Evolutionary conservation across 1,140 invertebrate genomes (phyloP), one percentile per base, ranked within the genome.

Genomic region (Saccostrea cuccullata): DNA sequence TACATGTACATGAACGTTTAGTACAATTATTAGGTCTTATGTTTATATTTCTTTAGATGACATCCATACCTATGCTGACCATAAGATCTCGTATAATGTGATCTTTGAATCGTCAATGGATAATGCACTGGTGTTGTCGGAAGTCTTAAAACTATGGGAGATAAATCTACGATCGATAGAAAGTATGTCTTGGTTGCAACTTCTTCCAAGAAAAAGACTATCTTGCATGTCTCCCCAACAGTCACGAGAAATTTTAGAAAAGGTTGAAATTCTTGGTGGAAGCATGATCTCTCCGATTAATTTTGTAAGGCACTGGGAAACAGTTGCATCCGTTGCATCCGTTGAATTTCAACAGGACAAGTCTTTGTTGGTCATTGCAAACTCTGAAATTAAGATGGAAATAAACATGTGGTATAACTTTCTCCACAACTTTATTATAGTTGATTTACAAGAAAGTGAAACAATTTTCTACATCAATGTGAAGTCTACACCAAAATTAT

Each of bases 401-500:
- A 67, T 67, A 20, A 67, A 47, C 6, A 47, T 47, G 47, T 47
- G 47, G 1, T 87, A 82, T 36, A 82, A n/a, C 30, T 47, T n/a
- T 3, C 55, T 87, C 30, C 55, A 40, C 17, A 55, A 87, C 15
- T 55, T n/a, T 30, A 15, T 87, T 17, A 26, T 87, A 56, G 86
- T 56, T 2, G n/a, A 87, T 58, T 30, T 36, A 20, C 11, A 82
- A 30, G 56, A 26, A 1, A 11, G 82, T 56, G 26, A 40, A 5
- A 36, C 55, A 55, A 17, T 20, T 47, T 15, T 87, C 0, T 26
- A 56, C 17, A 26, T 87, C 64, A 56, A 55, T 56, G 67, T 56
- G 30, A 82, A 87, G 47, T 55, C n/a, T 36, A 56, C 55, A 1
- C n/a, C 73, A 56, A 77, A 56, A 20, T 82, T 87, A 47, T 77